Percentiles rank a stretch among this genome's conserved stretches.
Evolutionary conservation across 2,113 vertebrate species (phyloP).

Genomic region (Brevimyrus niger): DNA sequence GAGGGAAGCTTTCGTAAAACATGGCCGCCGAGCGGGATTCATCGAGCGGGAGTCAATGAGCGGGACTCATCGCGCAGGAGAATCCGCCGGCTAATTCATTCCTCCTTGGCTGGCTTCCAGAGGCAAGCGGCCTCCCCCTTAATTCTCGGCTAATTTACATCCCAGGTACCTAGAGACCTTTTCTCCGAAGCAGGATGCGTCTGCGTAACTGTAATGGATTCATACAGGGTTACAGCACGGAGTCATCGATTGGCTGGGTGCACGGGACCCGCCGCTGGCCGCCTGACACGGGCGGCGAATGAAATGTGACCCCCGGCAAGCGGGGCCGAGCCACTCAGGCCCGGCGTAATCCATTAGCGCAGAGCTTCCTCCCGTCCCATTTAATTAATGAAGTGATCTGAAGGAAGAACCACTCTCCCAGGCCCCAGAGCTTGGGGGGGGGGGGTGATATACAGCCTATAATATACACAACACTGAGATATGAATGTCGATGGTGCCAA

Average conservation of each 20-base stretch:
- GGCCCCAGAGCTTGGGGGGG: slow-evolving; percentile 51
- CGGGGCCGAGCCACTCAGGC: slow-evolving; percentile 69
- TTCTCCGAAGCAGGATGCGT: slow-evolving; percentile 70
- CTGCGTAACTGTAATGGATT: slow-evolving; percentile 84
- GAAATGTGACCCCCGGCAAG: slow-evolving; percentile 86
- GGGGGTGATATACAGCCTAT: slow-evolving; percentile 46
- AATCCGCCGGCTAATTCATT: slow-evolving; percentile 90
- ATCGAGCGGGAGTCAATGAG: slow-evolving; percentile 88
- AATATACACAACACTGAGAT: neutral
- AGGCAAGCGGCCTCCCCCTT: slow-evolving; percentile 76
- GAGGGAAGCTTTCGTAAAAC: slow-evolving; percentile 73
- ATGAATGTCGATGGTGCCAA: neutral
- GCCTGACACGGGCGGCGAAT: slow-evolving; percentile 83
- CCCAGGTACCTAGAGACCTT: slow-evolving; percentile 79
- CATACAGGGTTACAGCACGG: slow-evolving; percentile 64
- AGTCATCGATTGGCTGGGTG: slow-evolving; percentile 85
- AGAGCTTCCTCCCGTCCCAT: slow-evolving; percentile 78
- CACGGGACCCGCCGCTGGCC: slow-evolving; percentile 60
- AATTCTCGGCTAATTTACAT: slow-evolving; percentile 95
- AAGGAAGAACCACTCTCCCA: slow-evolving; percentile 56
- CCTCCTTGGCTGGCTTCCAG: slow-evolving; percentile 78
- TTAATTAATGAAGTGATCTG: slow-evolving; percentile 91
- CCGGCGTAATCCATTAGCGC: slow-evolving; percentile 70
- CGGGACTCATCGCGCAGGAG: slow-evolving; percentile 86
- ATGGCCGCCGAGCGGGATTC: slow-evolving; percentile 83